A percentile compares a stretch with the other conserved stretches of the same genome.
Conservation (phyloP, 2,113 vertebrate genomes). For the Channa argus region DNA sequence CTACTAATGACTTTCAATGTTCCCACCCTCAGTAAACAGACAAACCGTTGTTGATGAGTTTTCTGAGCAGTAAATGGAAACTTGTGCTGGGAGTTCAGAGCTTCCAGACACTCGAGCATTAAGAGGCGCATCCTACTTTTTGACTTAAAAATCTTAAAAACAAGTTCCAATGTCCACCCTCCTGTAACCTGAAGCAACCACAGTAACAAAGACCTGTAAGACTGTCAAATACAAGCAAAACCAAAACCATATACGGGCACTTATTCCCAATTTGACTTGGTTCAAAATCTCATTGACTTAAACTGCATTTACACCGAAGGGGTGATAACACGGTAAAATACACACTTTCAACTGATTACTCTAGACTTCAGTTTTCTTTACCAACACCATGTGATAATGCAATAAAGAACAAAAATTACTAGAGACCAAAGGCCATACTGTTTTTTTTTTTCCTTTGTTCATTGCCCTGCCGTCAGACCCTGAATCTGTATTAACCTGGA, state of each 20-base stretch:
- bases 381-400: not conserved
- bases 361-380: not conserved
- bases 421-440: not conserved
- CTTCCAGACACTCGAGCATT: conserved; percentile 9
- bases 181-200: not conserved
- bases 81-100: not conserved
- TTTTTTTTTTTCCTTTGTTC: not conserved
- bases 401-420: conserved; percentile 4
- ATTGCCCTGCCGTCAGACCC: conserved; percentile 13
- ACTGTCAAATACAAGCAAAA: conserved; percentile 14
- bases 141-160: not conserved
- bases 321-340: conserved; percentile 1
- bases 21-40: conserved; percentile 31
- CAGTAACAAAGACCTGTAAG: conserved; percentile 13
- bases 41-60: not conserved
- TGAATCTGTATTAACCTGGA: conserved; percentile 19
- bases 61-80: conserved; percentile 17
- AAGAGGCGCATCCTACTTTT: conserved; percentile 1
- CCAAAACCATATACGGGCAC: not conserved
- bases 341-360: not conserved
- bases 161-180: too few relatives aligned
- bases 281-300: conserved; percentile 22
- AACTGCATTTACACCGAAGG: conserved; percentile 21
- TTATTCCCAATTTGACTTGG: not conserved
- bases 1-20: conserved; percentile 32